Base-by-base conservation (phyloP, 2,888 invertebrate genomes). In the Drosophila pegasa region DNA sequence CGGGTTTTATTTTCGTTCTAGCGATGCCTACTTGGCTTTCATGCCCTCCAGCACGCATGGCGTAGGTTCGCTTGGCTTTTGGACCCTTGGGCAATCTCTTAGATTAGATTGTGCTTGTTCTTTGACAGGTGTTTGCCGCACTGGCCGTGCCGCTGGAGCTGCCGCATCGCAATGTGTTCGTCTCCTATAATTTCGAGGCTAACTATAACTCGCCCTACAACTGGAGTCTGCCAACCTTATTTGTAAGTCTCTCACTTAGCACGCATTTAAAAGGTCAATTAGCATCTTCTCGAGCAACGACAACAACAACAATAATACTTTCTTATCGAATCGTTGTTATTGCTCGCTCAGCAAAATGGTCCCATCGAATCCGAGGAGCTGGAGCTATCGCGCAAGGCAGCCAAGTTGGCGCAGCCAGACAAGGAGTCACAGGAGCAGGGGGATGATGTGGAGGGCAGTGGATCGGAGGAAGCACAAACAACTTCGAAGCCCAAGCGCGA, bases 111-210 rank as follows among this genome's bases (percentile, higher is more conserved):
- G 31, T 27, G 38, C 16, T 8, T n/a, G n/a, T n/a, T 9, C 18
- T 52, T 7, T 14, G 41, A n/a, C 92, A 96, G 96, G 92, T 95
- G n/a, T 95, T 96, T 89, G 89, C 95, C 37, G 96, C 96, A 0
- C 92, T 96, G 68, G 95, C 96, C 0, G 93, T 96, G 29, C 96
- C 96, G 0, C 90, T 96, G 18, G 95, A 95, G 80, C 93, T 95
- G 7, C 95, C 95, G 0, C 94, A 95, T 77, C 94, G 95, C 72
- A 95, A 95, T 84, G 94, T 96, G 18, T 96, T 95, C 80, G 92
- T 96, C 27, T 95, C 96, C 0, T 95, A 95, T 90, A 96, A 96
- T 92, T 95, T 96, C 81, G 96, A 96, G 87, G 94, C 95, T 0
- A 95, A 94, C 88, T 96, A 95, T 91, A 92, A 91, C 72, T 91